A percentile compares a stretch with the other conserved stretches of the same genome.
Evolutionary conservation across 64 coral and sea anemone genomes (phyloP).

Genomic region (Trachythela sp.): DNA sequence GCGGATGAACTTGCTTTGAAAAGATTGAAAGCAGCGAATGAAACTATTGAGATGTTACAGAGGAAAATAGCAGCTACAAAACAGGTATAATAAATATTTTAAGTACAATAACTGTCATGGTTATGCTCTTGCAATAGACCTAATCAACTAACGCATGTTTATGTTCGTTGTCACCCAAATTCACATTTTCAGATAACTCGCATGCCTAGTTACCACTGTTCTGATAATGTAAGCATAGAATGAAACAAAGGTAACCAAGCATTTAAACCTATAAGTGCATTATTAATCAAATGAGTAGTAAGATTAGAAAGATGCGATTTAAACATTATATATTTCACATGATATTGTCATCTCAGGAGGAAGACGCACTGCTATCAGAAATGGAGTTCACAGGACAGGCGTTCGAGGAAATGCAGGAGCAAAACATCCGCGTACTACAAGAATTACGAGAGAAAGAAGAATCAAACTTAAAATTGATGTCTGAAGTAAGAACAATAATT

Average conservation of each 20-base stretch:
- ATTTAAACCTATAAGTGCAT: no score
- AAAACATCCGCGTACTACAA: conserved; percentile 76
- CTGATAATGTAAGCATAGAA: no score
- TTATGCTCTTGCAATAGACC: not conserved
- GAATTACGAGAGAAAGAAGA: conserved; percentile 92
- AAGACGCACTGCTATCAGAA: conserved; percentile 85
- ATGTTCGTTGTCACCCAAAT: no score
- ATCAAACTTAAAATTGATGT: conserved; percentile 89
- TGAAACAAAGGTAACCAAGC: no score
- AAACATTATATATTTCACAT: no score
- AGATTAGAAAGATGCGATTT: no score
- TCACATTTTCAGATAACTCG: no score
- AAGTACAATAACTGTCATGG: not conserved
- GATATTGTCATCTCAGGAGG: conserved; percentile 41
- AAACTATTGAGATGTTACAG: conserved; percentile 87
- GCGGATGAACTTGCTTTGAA: conserved; percentile 85
- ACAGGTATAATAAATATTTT: conserved; percentile 43
- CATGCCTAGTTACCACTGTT: no score
- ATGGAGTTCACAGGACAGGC: conserved; percentile 98
- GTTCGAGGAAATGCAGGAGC: conserved; percentile 96
- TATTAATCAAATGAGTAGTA: no score
- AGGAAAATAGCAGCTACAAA: conserved; percentile 96
- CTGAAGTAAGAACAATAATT: conserved; percentile 47
- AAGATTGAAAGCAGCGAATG: conserved; percentile 81
- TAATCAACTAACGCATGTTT: no score